Evolutionary conservation across 1,140 invertebrate species (phyloP), one percentile per base, ranked within the genome.

Genomic region (Cyrtorhinus lividipennis): DNA sequence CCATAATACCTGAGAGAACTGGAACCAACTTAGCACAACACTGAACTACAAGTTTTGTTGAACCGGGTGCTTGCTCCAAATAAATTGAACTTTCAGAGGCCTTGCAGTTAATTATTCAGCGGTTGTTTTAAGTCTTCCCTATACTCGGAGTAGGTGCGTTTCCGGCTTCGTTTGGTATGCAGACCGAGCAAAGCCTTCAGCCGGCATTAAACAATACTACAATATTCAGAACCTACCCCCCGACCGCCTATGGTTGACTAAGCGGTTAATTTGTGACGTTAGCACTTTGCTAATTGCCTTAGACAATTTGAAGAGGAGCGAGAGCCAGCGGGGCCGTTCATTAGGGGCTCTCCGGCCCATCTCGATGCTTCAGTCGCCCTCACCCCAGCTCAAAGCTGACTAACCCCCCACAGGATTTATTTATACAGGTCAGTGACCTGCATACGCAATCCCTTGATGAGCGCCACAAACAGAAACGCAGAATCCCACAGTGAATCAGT

Each of bases 241-340:
- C 58, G 15, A 27, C 48, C 48, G 5, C 20, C 18, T n/a, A n/a
- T n/a, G 26, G 58, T 59, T 59, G 58, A 59, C 58, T 59, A 59
- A 59, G 58, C 58, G 58, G 58, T 59, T 59, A 59, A 59, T 59
- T 30, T 59, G 58, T 59, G 58, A 59, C 58, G 58, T 59, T 59
- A 59, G 58, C 58, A 59, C 58, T 59, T 59, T 30, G 58, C n/a
- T 59, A 59, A 59, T 59, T 59, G 58, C 58, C 58, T 59, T 59
- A 59, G 58, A 59, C 58, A 59, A 59, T 59, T 59, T 59, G 58
- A 59, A 59, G 48, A 53, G 20, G 18, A 53, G 48, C 8, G 20
- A 53, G 8, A 5, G 48, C 8, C 10, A 10, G 20, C 5, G 48
- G 48, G 15, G 18, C 10, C 48, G 8, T 53, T 53, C 48, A 53